Base-by-base conservation (phyloP, 2,888 invertebrate genomes). In the Nomada lathburiana region DNA sequence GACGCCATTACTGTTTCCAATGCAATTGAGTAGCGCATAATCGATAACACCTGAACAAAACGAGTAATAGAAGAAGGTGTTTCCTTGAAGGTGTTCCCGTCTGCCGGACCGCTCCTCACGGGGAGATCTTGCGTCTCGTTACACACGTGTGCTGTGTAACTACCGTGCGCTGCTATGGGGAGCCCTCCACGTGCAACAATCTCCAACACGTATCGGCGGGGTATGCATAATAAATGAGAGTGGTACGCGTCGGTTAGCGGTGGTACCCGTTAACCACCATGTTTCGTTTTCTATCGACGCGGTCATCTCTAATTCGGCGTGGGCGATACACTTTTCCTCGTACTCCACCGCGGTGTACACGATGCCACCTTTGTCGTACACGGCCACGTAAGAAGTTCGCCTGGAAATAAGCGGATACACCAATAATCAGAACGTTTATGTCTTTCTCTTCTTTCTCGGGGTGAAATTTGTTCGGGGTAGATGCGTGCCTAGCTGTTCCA, bases 171-270 rank as follows among this genome's bases (percentile, higher is more conserved):
- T 70, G 76, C 76, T 68, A 81, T 60, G 65, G 76, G 73, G 55
- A 77, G 79, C 76, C 78, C 85, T 76, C 86, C 88, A 89, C 89
- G 89, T 90, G 90, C 88, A 90, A 89, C 90, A 91, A 92, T 92
- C 91, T 91, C 86, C 88, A 86, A 91, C 89, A 89, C 89, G 90
- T 91, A 92, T 91, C 86, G 85, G 82, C 85, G 73, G 88, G 88
- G 90, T 89, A 91, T 92, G 91, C 91, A 92, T 91, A 91, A 92
- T 91, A 91, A 91, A 91, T 90, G 91, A 91, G 90, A 85, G 81
- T 76, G 85, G 83, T 81, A 82, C 83, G 83, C 82, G 84, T 75
- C 84, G 80, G 84, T 84, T 73, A 86, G 78, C 78, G 80, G 72
- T 77, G 79, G 68, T 86, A 84, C 81, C 87, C 85, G 85, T 90